Base-by-base conservation (phyloP, 2,113 vertebrate genomes). In the Kobus ellipsiprymnus region DNA sequence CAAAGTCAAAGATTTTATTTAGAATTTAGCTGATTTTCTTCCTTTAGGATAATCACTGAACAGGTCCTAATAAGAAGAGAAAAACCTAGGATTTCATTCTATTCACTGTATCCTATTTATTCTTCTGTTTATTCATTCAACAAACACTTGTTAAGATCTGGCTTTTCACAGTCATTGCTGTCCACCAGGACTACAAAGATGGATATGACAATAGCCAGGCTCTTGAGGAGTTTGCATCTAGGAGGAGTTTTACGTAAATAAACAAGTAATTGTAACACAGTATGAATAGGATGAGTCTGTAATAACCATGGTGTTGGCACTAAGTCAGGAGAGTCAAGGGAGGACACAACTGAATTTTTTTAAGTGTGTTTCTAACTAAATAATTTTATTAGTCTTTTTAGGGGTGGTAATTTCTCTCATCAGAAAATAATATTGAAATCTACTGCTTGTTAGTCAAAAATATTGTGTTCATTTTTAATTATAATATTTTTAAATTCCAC, bases 401-500 rank as follows among this genome's bases (percentile, higher is more conserved):
- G 19, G 9, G 13, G 21, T 93, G 7, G 46, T 60, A 30, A 85
- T 97, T 86, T 94, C 71, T 87, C 25, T 92, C 78, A 84, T 23
- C 55, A 44, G 46, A 92, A 81, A 96, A 93, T 74, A 91, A 74
- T 14, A 29, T 81, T 86, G 19, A 94, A 95, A 93, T 82, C 36
- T 33, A 54, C 48, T 88, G 17, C 36, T 86, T 87, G n/a, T 57
- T 95, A 97, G 54, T 97, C 7, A 55, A 50, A 87, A 50, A 60
- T 62, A 16, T 10, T 57, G 64, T 89, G 60, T 77, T 91, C 55
- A 59, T 78, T 82, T 93, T 30, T 30, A 87, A 93, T 74, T 74
- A 29, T 40, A 59, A 95, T n/a, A 89, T 87, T 92, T 96, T 78
- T 23, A 67, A n/a, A 87, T 84, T 93, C 77, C 48, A 46, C 33